A percentile compares a stretch with the other conserved stretches of the same genome.
These are phyloP conservation scores for Iguana delicatissima DNA, from an alignment of 2,797 vertebrate genomes.

Conservation along the genomic window DNA sequence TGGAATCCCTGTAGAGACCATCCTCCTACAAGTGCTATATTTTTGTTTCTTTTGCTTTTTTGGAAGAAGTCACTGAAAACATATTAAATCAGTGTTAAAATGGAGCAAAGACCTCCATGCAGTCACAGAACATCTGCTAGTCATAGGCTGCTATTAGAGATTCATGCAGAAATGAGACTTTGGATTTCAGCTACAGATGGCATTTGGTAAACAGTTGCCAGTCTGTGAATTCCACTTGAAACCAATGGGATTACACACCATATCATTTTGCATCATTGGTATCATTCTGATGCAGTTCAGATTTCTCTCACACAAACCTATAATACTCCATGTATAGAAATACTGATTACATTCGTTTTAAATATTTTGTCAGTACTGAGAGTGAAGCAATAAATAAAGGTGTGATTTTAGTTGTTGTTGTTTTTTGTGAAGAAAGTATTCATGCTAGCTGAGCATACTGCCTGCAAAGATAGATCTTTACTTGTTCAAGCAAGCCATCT, in stretches of 20 bases:
- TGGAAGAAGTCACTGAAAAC: neutral
- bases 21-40: neutral
- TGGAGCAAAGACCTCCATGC: neutral
- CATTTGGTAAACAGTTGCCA: neutral
- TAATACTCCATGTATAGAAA: neutral
- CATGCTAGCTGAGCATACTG: neutral
- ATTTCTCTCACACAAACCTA: neutral
- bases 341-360: constrained; percentile 11
- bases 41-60: neutral
- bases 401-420: neutral
- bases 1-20: neutral
- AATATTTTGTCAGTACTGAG: neutral
- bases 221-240: neutral
- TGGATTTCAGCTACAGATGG: neutral
- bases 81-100: neutral
- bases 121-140: neutral
- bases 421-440: neutral
- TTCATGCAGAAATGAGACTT: neutral
- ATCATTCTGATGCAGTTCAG: neutral
- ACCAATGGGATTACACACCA: neutral
- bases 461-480: constrained; percentile 33
- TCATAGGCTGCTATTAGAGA: neutral
- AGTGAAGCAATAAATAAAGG: neutral
- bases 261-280: rapidly evolving
- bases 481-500: neutral